Conservation (phyloP, 1,140 invertebrate genomes). For the Cyphomyrmex costatus region DNA sequence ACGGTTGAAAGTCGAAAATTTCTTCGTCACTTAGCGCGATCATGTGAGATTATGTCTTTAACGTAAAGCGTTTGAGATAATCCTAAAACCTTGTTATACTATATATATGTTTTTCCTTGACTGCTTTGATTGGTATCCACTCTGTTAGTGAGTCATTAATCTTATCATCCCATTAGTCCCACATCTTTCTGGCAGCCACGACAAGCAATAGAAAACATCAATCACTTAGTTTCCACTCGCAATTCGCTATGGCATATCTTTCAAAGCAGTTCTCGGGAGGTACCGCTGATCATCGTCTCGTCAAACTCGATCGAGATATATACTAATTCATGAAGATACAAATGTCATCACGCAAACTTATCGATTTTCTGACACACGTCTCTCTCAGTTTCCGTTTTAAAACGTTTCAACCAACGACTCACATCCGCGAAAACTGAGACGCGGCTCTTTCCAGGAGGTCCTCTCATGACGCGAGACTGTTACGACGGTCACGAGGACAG, state of each 20-base stretch:
- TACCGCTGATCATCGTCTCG: not conserved
- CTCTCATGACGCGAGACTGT: conserved; percentile 21
- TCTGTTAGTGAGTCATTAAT: not conserved
- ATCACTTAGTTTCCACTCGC: conserved; percentile 18
- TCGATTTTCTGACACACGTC: not conserved
- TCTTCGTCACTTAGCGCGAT: conserved; percentile 10
- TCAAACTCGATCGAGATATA: conserved; percentile 1
- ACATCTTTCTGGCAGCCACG: not conserved
- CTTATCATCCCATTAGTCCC: not conserved
- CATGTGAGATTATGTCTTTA: not conserved
- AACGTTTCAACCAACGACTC: conserved; percentile 1
- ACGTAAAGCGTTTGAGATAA: not conserved
- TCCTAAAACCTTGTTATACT: not conserved
- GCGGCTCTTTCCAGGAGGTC: conserved; percentile 19
- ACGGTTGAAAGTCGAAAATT: conserved; percentile 1
- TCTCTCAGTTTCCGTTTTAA: not conserved
- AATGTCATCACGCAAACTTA: not conserved
- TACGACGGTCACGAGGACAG: conserved; percentile 34
- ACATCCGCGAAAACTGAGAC: conserved; percentile 38
- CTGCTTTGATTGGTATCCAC: not conserved
- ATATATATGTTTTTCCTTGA: not conserved
- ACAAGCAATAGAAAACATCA: not conserved
- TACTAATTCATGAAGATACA: not conserved
- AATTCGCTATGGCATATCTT: not conserved
- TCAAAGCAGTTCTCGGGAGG: not conserved